Conservation (phyloP, 2,888 invertebrate genomes). For the Eristalis pertinax region DNA sequence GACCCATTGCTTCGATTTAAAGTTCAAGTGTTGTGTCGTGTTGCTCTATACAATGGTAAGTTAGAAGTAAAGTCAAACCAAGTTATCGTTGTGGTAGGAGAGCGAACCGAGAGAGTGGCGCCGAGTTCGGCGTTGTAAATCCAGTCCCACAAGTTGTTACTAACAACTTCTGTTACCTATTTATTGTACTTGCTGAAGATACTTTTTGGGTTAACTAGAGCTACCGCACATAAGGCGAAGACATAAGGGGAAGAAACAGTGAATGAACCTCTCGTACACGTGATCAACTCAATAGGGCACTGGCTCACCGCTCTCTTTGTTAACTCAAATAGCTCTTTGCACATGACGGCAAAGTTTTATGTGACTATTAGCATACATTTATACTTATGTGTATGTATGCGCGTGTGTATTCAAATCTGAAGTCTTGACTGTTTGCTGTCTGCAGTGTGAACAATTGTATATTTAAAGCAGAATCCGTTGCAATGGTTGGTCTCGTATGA, state of each 20-base stretch:
- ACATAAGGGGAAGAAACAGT: not conserved
- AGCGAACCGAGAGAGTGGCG: not conserved
- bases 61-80: not conserved
- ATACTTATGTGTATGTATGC: not conserved
- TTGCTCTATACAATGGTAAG: not conserved
- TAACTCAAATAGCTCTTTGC: not conserved
- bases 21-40: conserved; percentile 62
- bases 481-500: not conserved
- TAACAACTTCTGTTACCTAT: conserved; percentile 10
- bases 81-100: not conserved
- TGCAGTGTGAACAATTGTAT: not conserved
- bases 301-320: not conserved
- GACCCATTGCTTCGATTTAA: conserved; percentile 66
- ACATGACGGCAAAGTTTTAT: not conserved
- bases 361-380: not conserved
- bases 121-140: conserved; percentile 51
- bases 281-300: conserved; percentile 1
- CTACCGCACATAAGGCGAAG: not conserved
- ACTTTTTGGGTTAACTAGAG: not conserved
- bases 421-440: not conserved
- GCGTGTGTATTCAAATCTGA: not conserved
- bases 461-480: not conserved
- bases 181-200: conserved; percentile 13
- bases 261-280: not conserved
- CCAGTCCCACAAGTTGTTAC: conserved; percentile 15